Percentiles rank a stretch among this genome's conserved stretches.
Evolutionary conservation across 2,888 invertebrate species (phyloP).

Genomic region (Thera obeliscata): DNA sequence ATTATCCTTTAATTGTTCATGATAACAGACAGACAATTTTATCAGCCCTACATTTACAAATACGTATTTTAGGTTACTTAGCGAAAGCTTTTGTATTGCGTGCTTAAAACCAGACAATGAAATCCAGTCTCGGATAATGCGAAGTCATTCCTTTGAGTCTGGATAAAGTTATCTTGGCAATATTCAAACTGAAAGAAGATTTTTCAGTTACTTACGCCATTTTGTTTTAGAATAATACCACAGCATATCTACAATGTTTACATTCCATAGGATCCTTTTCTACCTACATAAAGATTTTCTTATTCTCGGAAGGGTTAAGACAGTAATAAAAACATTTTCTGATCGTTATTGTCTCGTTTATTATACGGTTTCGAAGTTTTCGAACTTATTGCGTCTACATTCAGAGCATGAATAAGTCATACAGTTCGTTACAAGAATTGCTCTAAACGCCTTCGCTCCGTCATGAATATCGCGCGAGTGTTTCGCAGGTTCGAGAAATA

Average conservation of each 20-base stretch:
- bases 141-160: constrained; percentile 26
- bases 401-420: constrained; percentile 80
- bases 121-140: constrained; percentile 23
- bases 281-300: constrained; percentile 2
- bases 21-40: not conserved
- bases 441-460: constrained; percentile 60
- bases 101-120: constrained; percentile 25
- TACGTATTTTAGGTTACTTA: constrained; percentile 17
- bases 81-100: constrained; percentile 19
- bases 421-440: constrained; percentile 78
- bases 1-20: too few relatives aligned
- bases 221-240: not conserved
- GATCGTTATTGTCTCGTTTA: constrained; percentile 75
- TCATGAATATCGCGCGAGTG: constrained; percentile 46
- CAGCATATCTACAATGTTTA: not conserved
- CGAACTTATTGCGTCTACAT: constrained; percentile 74
- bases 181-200: constrained; percentile 11
- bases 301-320: constrained; percentile 27
- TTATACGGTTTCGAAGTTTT: constrained; percentile 70
- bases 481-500: not conserved
- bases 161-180: constrained; percentile 18
- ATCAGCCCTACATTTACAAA: constrained; percentile 20
- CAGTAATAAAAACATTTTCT: constrained; percentile 36
- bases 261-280: not conserved
- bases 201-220: constrained; percentile 1